A percentile compares a stretch with the other conserved stretches of the same genome.
phyloP scores from a whole-genome alignment of 2,888 invertebrate species.

The Thymelicus lineola region DNA sequence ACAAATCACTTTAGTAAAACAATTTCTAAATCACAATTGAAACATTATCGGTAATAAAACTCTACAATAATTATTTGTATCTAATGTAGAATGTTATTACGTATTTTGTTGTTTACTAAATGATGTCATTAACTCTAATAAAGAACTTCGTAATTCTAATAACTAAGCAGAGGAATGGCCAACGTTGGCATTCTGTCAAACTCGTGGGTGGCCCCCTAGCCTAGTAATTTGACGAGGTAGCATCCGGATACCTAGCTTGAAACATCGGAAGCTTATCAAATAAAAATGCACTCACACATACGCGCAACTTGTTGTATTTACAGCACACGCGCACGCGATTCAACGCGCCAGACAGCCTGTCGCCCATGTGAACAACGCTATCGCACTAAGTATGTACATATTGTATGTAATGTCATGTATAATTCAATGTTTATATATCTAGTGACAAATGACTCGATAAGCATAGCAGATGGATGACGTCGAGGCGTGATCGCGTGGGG shows the following conservation, averaged over 20 bases:
- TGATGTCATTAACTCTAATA: neutral
- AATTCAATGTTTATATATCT: constrained; percentile 70
- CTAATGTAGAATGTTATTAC: neutral
- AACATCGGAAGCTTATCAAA: constrained; percentile 82
- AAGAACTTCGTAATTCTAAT: constrained; percentile 3
- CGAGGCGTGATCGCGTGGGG: constrained; percentile 44
- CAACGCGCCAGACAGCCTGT: constrained; percentile 81
- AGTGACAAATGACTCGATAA: constrained; percentile 65
- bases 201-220: constrained; percentile 68
- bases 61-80: too few species aligned
- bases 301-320: constrained; percentile 66
- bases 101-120: neutral
- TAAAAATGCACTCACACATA: constrained; percentile 76
- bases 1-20: too few species aligned
- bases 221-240: constrained; percentile 72
- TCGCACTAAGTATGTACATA: constrained; percentile 74
- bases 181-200: constrained; percentile 46
- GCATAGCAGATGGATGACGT: constrained; percentile 52
- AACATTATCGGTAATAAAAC: too few species aligned
- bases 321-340: constrained; percentile 68
- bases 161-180: constrained; percentile 38
- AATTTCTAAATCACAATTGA: too few species aligned
- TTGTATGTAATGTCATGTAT: constrained; percentile 67
- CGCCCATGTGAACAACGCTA: constrained; percentile 81
- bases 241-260: constrained; percentile 75